Evolutionary conservation across 1,140 invertebrate species (phyloP).

Genomic region (Centruroides sculpturatus): DNA sequence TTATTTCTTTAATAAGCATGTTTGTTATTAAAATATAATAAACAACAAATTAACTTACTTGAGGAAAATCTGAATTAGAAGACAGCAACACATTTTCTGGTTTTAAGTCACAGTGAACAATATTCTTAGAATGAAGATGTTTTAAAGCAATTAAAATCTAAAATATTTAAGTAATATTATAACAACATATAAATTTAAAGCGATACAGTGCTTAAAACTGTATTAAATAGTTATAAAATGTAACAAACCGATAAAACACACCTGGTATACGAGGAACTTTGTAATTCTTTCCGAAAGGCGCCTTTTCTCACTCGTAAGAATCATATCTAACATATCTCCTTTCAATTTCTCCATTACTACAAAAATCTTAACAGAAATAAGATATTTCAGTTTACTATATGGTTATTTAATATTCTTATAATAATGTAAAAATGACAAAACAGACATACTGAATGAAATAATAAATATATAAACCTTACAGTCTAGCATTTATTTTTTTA

Average conservation of each 20-base stretch:
- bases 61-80: slow-evolving; percentile 83
- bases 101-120: slow-evolving; percentile 96
- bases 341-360: slow-evolving; percentile 47
- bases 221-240: too few species aligned
- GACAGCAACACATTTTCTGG: slow-evolving; percentile 95
- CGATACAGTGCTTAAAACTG: too few species aligned
- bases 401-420: too few species aligned
- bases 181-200: too few species aligned
- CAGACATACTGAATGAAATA: too few species aligned
- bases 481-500: too few species aligned
- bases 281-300: slow-evolving; percentile 84
- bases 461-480: too few species aligned
- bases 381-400: not conserved
- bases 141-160: slow-evolving; percentile 91
- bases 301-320: slow-evolving; percentile 77
- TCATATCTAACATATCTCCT: slow-evolving; percentile 99
- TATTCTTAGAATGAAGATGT: slow-evolving; percentile 74
- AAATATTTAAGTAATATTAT: slow-evolving; percentile 8
- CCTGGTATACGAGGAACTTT: slow-evolving; percentile 91
- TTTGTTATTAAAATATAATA: too few species aligned
- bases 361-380: slow-evolving; percentile 30
- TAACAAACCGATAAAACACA: slow-evolving; percentile 21
- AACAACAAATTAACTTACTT: slow-evolving; percentile 32
- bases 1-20: too few species aligned
- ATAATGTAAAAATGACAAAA: too few species aligned